These are phyloP conservation scores for Anastrepha ludens DNA, from an alignment of 1,140 invertebrate genomes.

Conservation along the genomic window DNA sequence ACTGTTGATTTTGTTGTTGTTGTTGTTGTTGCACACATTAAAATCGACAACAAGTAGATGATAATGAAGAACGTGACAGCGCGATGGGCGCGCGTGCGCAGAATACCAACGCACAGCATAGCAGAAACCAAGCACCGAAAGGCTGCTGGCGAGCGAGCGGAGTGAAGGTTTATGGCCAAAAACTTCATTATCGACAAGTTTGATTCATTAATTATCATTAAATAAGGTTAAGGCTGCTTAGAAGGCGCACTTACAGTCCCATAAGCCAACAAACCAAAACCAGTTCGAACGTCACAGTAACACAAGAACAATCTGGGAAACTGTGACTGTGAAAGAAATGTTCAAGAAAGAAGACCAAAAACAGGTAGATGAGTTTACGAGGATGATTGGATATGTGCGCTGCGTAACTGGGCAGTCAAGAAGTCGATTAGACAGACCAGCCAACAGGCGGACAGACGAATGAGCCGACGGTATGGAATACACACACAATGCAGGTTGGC, in stretches of 20 bases:
- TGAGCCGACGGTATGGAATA: background rate
- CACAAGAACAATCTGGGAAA: background rate
- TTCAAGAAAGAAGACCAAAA: background rate
- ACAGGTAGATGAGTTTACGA: background rate
- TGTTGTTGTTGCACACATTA: conserved; percentile 30
- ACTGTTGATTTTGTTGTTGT: background rate
- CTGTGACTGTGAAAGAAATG: background rate
- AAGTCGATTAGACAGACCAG: conserved; percentile 15
- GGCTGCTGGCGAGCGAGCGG: background rate
- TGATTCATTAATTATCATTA: conserved; percentile 38
- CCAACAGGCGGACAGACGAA: conserved; percentile 39
- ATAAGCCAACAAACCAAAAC: background rate
- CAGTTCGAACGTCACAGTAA: background rate
- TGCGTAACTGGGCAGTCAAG: conserved; percentile 42
- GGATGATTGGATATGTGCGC: background rate
- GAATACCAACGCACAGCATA: background rate
- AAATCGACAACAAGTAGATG: conserved; percentile 45
- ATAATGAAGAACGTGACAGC: conserved; percentile 45
- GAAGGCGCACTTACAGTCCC: background rate
- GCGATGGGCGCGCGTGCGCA: conserved; percentile 41
- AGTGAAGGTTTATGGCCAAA: background rate
- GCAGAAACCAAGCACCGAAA: background rate
- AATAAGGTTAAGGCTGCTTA: background rate
- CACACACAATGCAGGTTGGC: conserved; percentile 13
- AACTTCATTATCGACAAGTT: conserved; percentile 40